Conservation (phyloP, 2,888 invertebrate genomes). For the Limnephilus auricula region DNA sequence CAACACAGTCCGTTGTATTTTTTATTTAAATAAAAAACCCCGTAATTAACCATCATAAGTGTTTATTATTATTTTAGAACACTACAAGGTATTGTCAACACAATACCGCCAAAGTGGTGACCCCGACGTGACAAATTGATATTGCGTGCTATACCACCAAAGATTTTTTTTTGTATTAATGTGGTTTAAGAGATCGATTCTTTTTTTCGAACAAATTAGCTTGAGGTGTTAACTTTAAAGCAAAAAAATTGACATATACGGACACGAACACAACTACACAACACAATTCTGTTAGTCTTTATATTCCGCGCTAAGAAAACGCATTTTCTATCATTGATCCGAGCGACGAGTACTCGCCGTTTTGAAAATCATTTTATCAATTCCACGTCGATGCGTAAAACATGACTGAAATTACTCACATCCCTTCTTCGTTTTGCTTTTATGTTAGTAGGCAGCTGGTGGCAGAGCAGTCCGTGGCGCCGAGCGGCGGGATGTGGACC, state of each 20-base stretch:
- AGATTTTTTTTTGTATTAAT: too few species aligned
- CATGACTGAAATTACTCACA: slow-evolving; percentile 41
- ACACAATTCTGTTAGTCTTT: neutral
- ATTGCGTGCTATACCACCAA: too few species aligned
- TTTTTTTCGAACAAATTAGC: too few species aligned
- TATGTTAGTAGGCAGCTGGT: slow-evolving; percentile 50
- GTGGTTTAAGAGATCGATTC: too few species aligned
- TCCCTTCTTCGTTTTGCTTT: slow-evolving; percentile 52
- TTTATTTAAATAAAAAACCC: too few species aligned
- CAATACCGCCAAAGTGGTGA: too few species aligned
- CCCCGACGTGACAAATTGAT: too few species aligned
- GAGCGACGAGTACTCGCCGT: neutral
- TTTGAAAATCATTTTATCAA: neutral
- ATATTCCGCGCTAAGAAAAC: neutral
- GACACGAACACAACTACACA: neutral
- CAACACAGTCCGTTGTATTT: too few species aligned
- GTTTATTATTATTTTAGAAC: too few species aligned
- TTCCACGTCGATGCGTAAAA: neutral
- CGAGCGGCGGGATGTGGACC: neutral
- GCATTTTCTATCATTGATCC: too few species aligned
- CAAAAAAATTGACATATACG: neutral
- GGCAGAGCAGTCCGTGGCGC: slow-evolving; percentile 7
- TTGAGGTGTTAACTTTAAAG: neutral
- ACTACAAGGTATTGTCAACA: too few species aligned
- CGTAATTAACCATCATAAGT: too few species aligned